Evolutionary conservation across 2,797 vertebrate species (phyloP).

Genomic region (Lagocephalus sceleratus): DNA sequence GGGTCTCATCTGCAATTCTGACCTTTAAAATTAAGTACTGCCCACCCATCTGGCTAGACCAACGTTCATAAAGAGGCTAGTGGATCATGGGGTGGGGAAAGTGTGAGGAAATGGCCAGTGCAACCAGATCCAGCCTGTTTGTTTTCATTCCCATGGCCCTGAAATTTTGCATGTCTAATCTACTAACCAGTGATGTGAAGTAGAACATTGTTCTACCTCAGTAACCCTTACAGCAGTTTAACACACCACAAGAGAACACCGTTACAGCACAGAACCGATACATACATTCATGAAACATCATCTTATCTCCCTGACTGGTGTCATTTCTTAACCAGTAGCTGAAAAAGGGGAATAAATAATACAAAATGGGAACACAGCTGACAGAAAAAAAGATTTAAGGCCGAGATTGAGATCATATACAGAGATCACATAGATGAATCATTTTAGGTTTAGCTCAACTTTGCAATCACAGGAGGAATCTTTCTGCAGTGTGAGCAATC

Average conservation of each 20-base stretch:
- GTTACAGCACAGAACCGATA: conserved; percentile 64
- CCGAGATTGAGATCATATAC: neutral
- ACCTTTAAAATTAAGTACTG: conserved; percentile 51
- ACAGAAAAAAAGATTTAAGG: conserved; percentile 10
- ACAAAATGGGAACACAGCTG: conserved; percentile 50
- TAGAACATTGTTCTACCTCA: conserved; percentile 50
- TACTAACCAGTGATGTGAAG: conserved; percentile 59
- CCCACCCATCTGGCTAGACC: conserved; percentile 45
- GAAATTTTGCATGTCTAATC: conserved; percentile 70
- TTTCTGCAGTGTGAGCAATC: conserved; percentile 26
- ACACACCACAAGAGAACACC: conserved; percentile 35
- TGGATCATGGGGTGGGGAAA: conserved; percentile 1
- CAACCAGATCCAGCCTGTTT: conserved; percentile 64
- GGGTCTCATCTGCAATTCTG: conserved; percentile 53
- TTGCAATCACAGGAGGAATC: conserved; percentile 48
- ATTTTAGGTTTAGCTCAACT: conserved; percentile 46
- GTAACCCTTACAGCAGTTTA: conserved; percentile 33
- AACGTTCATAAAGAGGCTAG: conserved; percentile 36
- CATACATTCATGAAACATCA: conserved; percentile 63
- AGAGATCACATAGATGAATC: conserved; percentile 60
- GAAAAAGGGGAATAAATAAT: conserved; percentile 59
- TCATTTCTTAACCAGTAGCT: conserved; percentile 18
- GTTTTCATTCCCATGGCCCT: conserved; percentile 75
- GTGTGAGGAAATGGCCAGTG: conserved; percentile 47
- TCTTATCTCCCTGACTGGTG: conserved; percentile 58